Evolutionary conservation across 64 coral and sea anemone species (phyloP), one percentile per base, ranked within the genome.

Genomic region (Actinia tenebrosa): DNA sequence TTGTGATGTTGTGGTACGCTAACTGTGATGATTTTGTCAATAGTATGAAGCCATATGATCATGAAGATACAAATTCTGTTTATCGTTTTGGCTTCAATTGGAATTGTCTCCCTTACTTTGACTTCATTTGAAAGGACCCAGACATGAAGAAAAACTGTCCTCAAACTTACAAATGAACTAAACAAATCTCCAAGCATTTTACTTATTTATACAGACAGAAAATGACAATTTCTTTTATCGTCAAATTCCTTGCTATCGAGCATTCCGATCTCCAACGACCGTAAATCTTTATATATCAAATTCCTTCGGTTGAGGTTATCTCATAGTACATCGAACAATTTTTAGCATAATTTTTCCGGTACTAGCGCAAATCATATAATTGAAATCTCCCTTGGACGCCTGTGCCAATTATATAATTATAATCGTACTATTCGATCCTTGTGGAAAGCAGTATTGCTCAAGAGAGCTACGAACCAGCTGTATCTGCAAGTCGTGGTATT

Each of bases 61-160:
- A 37, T 37, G 69, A 75, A 75, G n/a, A 75, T 75, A 22, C n/a
- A 75, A 75, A 43, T 75, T 75, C 26, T 75, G 69, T 75, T 75
- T 75, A 75, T 75, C 25, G 10, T 27, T 75, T 75, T 75, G 44
- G 16, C 79, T 81, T 50, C 3, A 14, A 79, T 5, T 37, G 30
- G 30, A 37, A 37, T 37, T 37, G 30, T 30, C 42, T 80, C 44
- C 78, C 44, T 53, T 47, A 11, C 44, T 18, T 80, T 45, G 42
- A 80, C 30, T 37, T 37, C 30, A 37, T 37, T 37, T 37, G 30
- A 37, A 44, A 79, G 4, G 46, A n/a, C 50, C 11, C 45, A 50
- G 44, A 81, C 79, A 22, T 16, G 71, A 22, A 81, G 44, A 19
- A 81, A 81, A 81, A 50, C 50, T 13, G 22, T 20, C 50, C 53